Evolutionary conservation across 2,888 invertebrate species (phyloP).

Genomic region (Tiliacea citrago): DNA sequence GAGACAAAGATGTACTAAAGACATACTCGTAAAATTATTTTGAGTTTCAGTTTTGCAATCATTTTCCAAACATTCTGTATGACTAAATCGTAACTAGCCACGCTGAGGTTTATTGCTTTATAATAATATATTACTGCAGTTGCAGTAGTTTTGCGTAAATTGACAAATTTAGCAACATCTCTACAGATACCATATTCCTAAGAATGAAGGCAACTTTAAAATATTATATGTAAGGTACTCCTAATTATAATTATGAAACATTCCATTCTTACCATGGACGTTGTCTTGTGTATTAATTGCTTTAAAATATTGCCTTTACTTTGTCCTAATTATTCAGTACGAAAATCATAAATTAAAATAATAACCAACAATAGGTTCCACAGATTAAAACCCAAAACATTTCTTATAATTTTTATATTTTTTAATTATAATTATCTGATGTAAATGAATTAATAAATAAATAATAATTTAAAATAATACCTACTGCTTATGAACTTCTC

Average conservation of each 20-base stretch:
- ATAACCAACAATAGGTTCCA: not conserved
- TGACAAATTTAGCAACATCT: slow-evolving; percentile 59
- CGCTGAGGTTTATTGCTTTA: slow-evolving; percentile 53
- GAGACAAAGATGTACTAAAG: not conserved
- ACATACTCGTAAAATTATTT: not conserved
- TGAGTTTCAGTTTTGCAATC: not conserved
- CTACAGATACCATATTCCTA: slow-evolving; percentile 59
- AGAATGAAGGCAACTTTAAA: slow-evolving; percentile 75
- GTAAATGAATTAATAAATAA: no score
- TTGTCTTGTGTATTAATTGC: slow-evolving; percentile 44
- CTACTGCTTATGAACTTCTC: not conserved
- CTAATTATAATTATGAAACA: slow-evolving; percentile 46
- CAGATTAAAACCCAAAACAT: not conserved
- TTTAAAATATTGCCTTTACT: slow-evolving; percentile 53
- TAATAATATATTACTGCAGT: slow-evolving; percentile 31
- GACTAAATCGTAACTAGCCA: slow-evolving; percentile 10
- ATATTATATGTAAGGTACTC: slow-evolving; percentile 59
- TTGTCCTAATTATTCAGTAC: not conserved
- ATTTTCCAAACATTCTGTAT: slow-evolving; percentile 47
- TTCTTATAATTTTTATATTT: no score
- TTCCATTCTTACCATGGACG: slow-evolving; percentile 41
- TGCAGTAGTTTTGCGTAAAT: slow-evolving; percentile 52
- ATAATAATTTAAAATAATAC: not conserved
- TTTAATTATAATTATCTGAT: no score
- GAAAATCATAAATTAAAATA: not conserved